A percentile compares a stretch with the other conserved stretches of the same genome.
phyloP scores from a whole-genome alignment of 2,113 vertebrate species.

The Rhinolophus ferrumequinum region DNA sequence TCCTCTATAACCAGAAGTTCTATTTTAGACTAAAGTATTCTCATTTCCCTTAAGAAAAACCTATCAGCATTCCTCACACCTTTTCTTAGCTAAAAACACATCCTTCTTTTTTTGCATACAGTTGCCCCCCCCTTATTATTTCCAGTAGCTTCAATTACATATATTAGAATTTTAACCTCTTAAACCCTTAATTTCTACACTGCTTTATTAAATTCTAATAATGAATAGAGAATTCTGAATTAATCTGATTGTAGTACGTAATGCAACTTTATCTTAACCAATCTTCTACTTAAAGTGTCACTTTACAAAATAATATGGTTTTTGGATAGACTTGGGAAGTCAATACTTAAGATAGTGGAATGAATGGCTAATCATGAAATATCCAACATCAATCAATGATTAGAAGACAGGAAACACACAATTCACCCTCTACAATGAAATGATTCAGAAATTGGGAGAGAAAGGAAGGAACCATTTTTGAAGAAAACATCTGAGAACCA shows the following conservation, averaged over 20 bases:
- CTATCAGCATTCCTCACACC: background rate
- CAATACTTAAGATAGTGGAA: background rate
- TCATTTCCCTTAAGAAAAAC: background rate
- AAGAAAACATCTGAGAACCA: constrained; percentile 45
- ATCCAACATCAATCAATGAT: background rate
- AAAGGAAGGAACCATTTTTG: background rate
- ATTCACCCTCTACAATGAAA: background rate
- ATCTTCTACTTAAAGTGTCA: background rate
- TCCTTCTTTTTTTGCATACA: background rate
- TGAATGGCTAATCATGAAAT: background rate
- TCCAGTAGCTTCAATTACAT: background rate
- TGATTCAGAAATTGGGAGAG: background rate
- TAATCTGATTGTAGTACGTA: background rate
- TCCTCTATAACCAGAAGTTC: background rate
- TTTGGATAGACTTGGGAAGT: background rate
- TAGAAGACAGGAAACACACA: background rate
- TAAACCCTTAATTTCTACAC: background rate
- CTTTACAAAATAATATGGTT: background rate
- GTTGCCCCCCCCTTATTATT: background rate
- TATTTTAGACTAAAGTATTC: background rate
- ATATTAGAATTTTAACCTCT: background rate
- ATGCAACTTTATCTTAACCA: background rate
- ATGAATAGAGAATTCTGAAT: background rate
- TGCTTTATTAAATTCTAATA: constrained; percentile 4
- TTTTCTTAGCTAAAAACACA: background rate